A percentile compares a stretch with the other conserved stretches of the same genome.
phyloP scores from a whole-genome alignment of 2,888 invertebrate genomes.

The Gortyna flavago region DNA sequence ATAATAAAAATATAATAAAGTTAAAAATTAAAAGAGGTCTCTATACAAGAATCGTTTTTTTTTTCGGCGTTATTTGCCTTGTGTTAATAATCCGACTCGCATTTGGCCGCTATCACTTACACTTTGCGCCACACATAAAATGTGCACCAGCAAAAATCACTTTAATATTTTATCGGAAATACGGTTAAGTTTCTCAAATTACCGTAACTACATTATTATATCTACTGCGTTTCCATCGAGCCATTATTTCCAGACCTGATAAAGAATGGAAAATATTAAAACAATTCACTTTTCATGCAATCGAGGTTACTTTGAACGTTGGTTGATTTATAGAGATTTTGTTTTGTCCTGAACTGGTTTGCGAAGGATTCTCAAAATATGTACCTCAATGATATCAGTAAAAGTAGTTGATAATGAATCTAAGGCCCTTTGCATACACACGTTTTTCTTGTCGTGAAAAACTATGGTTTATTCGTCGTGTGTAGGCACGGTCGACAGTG shows the following conservation, averaged over 20 bases:
- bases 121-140: conserved; percentile 40
- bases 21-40: too few species aligned
- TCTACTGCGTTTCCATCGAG: conserved; percentile 41
- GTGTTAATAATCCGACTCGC: too few species aligned
- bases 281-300: conserved; percentile 31
- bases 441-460: too few species aligned
- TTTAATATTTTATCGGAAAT: conserved; percentile 73
- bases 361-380: background rate
- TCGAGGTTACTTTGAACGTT: conserved; percentile 12
- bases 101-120: conserved; percentile 18
- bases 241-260: conserved; percentile 40
- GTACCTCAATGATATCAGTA: too few species aligned
- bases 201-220: conserved; percentile 61
- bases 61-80: too few species aligned
- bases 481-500: too few species aligned
- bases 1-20: too few species aligned
- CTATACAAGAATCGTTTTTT: too few species aligned
- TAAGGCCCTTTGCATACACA: too few species aligned
- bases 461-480: too few species aligned
- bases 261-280: conserved; percentile 52
- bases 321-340: conserved; percentile 10
- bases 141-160: conserved; percentile 71
- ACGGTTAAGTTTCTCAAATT: conserved; percentile 67
- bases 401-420: too few species aligned
- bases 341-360: background rate